Percentiles rank a stretch among this genome's conserved stretches.
Conservation (phyloP, 2,797 vertebrate genomes). For the Intellagama lesueurii region DNA sequence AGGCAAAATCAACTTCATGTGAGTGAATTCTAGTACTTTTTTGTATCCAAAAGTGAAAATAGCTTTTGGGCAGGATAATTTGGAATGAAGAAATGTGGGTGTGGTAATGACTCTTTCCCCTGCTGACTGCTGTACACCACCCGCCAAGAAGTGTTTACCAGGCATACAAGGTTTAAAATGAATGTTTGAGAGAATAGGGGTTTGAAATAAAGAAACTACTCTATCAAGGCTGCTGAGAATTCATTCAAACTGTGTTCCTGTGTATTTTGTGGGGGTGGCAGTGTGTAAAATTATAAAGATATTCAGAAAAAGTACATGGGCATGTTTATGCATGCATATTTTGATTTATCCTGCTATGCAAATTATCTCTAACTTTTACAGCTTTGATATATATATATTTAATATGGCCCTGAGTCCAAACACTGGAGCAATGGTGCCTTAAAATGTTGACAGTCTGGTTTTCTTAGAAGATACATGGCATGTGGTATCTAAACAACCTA, state of each 20-base stretch:
- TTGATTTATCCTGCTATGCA: slow-evolving; percentile 17
- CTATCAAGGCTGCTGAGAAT: background rate
- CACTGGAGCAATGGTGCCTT: background rate
- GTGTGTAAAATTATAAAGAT: background rate
- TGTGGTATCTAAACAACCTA: background rate
- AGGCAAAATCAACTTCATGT: background rate
- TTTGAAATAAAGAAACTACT: background rate
- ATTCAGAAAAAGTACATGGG: background rate
- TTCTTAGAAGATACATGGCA: background rate
- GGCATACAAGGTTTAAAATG: background rate
- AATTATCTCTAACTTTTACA: slow-evolving; percentile 6
- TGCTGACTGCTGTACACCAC: background rate
- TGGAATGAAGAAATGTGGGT: background rate
- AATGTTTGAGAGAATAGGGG: background rate
- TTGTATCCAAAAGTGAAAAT: background rate
- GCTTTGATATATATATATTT: slow-evolving; percentile 3
- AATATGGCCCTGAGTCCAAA: background rate
- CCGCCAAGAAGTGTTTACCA: background rate
- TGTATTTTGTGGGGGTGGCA: background rate
- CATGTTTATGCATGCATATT: slow-evolving; percentile 8
- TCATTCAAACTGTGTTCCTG: background rate
- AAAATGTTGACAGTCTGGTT: background rate
- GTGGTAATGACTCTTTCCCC: background rate
- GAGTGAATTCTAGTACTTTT: background rate
- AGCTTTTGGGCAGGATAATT: background rate